Conservation (phyloP, 1,140 invertebrate genomes). For the Oscheius sp. region DNA sequence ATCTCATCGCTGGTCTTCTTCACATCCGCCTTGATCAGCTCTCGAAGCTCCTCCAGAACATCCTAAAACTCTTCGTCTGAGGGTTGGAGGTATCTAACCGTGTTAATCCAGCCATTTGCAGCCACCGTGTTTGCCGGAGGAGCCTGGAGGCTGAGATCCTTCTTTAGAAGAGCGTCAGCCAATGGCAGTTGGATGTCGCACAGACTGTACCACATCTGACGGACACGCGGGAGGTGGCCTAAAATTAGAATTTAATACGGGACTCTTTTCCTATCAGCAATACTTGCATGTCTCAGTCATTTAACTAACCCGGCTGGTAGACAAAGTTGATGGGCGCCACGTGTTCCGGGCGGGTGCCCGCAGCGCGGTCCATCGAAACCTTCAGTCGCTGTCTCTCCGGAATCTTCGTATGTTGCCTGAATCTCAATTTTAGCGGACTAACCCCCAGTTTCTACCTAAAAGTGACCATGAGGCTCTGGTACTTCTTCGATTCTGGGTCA, state of each 20-base stretch:
- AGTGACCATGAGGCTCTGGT: slow-evolving; percentile 60
- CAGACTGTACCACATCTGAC: slow-evolving; percentile 60
- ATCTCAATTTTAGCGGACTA: neutral
- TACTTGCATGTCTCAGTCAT: neutral
- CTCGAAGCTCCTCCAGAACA: slow-evolving; percentile 44
- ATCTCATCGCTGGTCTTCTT: slow-evolving; percentile 29
- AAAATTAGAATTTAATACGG: neutral
- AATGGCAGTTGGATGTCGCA: slow-evolving; percentile 53
- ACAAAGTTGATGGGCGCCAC: slow-evolving; percentile 27
- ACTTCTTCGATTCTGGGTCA: slow-evolving; percentile 45
- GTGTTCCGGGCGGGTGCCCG: neutral
- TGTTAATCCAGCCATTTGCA: slow-evolving; percentile 49
- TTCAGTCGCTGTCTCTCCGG: slow-evolving; percentile 54
- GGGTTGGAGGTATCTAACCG: slow-evolving; percentile 34
- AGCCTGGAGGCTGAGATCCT: slow-evolving; percentile 17
- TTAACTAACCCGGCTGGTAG: slow-evolving; percentile 42
- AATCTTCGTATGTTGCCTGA: slow-evolving; percentile 48
- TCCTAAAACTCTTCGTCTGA: slow-evolving; percentile 34
- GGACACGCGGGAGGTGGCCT: slow-evolving; percentile 44
- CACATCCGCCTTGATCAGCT: slow-evolving; percentile 56
- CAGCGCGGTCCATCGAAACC: slow-evolving; percentile 32
- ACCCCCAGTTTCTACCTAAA: slow-evolving; percentile 24
- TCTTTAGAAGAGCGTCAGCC: slow-evolving; percentile 44
- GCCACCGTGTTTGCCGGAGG: slow-evolving; percentile 18
- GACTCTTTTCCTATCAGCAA: too few species aligned